Evolutionary conservation across 1,140 invertebrate species (phyloP).

Genomic region (Medauroidea extradentata): DNA sequence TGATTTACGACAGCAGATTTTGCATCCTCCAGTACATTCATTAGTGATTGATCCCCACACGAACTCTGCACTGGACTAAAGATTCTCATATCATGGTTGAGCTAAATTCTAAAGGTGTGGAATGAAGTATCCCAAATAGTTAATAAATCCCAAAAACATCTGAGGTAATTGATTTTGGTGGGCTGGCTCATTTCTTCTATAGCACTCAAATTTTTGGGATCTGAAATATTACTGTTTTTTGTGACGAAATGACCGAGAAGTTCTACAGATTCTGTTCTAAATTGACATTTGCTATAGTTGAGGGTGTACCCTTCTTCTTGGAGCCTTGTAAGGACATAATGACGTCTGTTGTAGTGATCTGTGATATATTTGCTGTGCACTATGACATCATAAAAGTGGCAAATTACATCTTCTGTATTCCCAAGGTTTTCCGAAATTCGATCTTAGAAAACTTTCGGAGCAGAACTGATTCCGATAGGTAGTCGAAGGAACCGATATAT

Average conservation of each 20-base stretch:
- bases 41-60: not conserved
- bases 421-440: constrained; percentile 4
- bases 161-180: not conserved
- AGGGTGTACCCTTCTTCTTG: not conserved
- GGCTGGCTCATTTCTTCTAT: not conserved
- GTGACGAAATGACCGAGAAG: not conserved
- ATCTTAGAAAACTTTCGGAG: constrained; percentile 6
- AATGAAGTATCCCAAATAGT: not conserved
- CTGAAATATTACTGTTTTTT: not conserved
- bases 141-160: not conserved
- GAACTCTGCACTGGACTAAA: not conserved
- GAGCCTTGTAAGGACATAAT: not conserved
- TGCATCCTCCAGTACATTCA: not conserved
- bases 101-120: not conserved
- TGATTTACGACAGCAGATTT: not conserved
- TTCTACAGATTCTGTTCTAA: not conserved
- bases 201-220: not conserved
- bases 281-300: not conserved
- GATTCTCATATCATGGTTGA: not conserved
- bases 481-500: not conserved
- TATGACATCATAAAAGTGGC: constrained; percentile 15
- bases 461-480: not conserved
- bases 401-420: constrained; percentile 8
- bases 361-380: not conserved
- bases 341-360: not conserved